Evolutionary conservation across 2,797 vertebrate genomes (phyloP).

Genomic region (Cuniculus paca): DNA sequence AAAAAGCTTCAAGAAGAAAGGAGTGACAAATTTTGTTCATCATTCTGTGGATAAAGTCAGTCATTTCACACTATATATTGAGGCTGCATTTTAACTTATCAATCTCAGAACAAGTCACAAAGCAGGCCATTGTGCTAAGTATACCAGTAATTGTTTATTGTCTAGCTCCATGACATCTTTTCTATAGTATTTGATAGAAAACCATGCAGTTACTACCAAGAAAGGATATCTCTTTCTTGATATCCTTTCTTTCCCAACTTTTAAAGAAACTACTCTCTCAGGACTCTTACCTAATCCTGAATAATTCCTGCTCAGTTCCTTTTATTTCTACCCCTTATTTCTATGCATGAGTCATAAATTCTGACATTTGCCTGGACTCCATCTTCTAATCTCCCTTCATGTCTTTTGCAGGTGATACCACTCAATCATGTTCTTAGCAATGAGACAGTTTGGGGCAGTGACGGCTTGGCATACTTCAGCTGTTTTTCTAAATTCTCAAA

Average conservation of each 20-base stretch:
- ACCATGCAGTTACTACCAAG: fast-evolving
- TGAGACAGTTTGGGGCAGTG: not conserved
- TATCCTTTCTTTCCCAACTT: not conserved
- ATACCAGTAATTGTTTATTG: not conserved
- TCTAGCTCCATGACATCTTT: not conserved
- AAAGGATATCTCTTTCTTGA: not conserved
- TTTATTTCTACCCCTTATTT: not conserved
- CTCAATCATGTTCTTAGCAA: not conserved
- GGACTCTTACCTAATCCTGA: not conserved
- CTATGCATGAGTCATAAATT: not conserved
- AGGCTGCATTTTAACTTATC: not conserved
- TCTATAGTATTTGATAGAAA: not conserved
- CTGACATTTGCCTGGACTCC: not conserved
- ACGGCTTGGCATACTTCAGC: not conserved
- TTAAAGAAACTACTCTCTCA: not conserved
- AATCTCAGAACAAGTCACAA: not conserved
- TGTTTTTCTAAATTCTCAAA: not conserved
- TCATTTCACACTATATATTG: not conserved
- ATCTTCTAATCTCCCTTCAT: not conserved
- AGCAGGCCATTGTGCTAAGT: not conserved
- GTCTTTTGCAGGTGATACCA: not conserved
- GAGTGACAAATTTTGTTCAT: not conserved
- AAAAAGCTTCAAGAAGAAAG: not conserved
- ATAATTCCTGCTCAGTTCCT: not conserved
- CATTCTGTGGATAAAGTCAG: not conserved